Base-by-base conservation (phyloP, 2,888 invertebrate species). In the Chirona hameri region DNA sequence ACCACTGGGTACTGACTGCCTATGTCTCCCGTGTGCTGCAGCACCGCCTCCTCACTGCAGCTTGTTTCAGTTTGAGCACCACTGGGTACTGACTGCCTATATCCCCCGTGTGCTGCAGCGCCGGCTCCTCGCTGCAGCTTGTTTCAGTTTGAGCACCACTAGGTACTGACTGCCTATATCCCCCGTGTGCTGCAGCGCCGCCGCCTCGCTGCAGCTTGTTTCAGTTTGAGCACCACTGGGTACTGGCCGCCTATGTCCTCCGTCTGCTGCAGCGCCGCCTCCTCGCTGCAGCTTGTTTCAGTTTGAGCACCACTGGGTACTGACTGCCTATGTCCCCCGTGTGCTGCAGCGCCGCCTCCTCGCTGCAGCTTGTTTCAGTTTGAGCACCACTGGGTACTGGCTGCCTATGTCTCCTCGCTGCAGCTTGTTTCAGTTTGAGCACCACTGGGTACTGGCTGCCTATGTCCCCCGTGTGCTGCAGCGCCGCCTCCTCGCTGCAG, bases 11-110 rank as follows among this genome's bases (percentile, higher is more conserved):
- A 48, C 48, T 48, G 9, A 60, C 57, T 18, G 60, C 2, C 60
- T n/a, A 4, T n/a, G 9, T 39, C 60, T 24, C 0, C 12, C 24
- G 24, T 52, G 52, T 52, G 29, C 52, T 18, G 55, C 27, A 39
- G 29, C 55, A 14, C 1, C 84, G 82, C 83, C 81, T 29, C 81
- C 83, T n/a, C 82, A 82, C 57, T 85, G 96, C 89, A 94, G 93
- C 86, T 91, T 93, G 84, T 95, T 94, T 89, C 96, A 97, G 89
- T 97, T 96, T 88, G 93, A 93, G 88, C 97, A 97, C 87, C 92
- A 93, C 82, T 39, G 39, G 7, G 2, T 5, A 39, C 39, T 39
- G 39, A 39, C 39, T 39, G 39, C 39, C 39, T 39, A 39, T 5
- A 39, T 39, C 4, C 7, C 39, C 39, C 39, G 39, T 39, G 39